phyloP scores from a whole-genome alignment of 1,140 invertebrate genomes.

The Saccostrea echinata region DNA sequence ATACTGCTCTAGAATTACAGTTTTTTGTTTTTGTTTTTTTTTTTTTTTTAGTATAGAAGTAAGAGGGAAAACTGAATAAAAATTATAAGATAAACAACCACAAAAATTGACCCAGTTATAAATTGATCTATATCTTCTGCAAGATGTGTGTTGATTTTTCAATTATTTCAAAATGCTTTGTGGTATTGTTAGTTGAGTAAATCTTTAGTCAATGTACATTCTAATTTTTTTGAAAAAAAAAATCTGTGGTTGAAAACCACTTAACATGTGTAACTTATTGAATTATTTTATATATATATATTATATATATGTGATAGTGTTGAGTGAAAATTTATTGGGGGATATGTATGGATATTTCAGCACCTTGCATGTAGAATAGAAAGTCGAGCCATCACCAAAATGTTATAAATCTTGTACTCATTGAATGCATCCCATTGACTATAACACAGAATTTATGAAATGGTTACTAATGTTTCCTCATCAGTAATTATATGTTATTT shows the following conservation, averaged over 20 bases:
- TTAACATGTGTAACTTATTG: neutral
- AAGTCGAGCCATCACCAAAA: neutral
- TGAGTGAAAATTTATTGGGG: neutral
- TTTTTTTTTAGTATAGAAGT: too few relatives aligned
- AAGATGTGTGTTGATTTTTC: neutral
- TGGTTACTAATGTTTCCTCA: too few relatives aligned
- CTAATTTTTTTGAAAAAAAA: neutral
- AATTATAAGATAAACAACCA: too few relatives aligned
- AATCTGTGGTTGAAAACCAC: neutral
- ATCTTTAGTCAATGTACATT: neutral
- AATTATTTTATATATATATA: constrained; percentile 19
- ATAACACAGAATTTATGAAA: neutral
- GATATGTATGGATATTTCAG: neutral
- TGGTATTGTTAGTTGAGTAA: neutral
- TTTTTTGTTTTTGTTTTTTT: too few relatives aligned
- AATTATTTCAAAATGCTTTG: neutral
- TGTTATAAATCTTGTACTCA: neutral
- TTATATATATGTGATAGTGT: constrained; percentile 21
- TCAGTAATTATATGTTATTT: too few relatives aligned
- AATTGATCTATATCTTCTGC: too few relatives aligned
- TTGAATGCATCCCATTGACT: neutral
- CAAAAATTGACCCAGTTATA: too few relatives aligned
- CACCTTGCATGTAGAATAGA: constrained; percentile 19
- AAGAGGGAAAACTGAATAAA: too few relatives aligned
- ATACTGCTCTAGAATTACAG: neutral